Base-by-base conservation (phyloP, 1,140 invertebrate genomes). In the Sinella curviseta region DNA sequence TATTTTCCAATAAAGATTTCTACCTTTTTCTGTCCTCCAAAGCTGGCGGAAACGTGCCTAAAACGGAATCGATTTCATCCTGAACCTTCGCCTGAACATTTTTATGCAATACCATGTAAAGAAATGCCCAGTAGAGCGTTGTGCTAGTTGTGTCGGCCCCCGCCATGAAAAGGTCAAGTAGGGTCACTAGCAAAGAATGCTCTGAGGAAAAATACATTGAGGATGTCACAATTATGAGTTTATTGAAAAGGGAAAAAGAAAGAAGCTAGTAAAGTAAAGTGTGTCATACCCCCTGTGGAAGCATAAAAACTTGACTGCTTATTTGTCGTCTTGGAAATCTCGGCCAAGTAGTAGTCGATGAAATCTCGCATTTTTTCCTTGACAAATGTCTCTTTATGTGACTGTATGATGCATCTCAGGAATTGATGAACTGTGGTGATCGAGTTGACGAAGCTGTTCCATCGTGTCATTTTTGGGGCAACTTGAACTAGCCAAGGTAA, bases 121-220 rank as follows among this genome's bases (percentile, higher is more conserved):
- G 90, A 77, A 97, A 93, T 57, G 91, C 90, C 85, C 94, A 95
- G 26, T 91, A 90, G 81, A 95, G 87, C 28, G 91, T 91, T 83
- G 94, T 94, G 36, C 90, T 92, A 0, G 94, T 94, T 0, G 94
- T 95, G 86, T 95, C 94, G 0, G 93, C 92, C 0, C 93, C 94
- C 30, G 93, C 94, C 87, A 94, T 92, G 20, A 88, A 84, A 26
- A 86, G 84, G 60, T 84, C 84, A 60, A 84, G 35, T 16, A 83
- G 33, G 20, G 81, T 81, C 12, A 83, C 39, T 28, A 82, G 74
- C 3, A 82, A 74, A 16, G 83, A 84, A 65, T 82, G 78, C 31
- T 84, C 81, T 84, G 30, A 33, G 74, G 57, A 17, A n/a, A 28
- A 78, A n/a, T n/a, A n/a, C n/a, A n/a, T n/a, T n/a, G n/a, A n/a